Evolutionary conservation across 1,140 invertebrate genomes (phyloP).

Genomic region (Rhizoglyphus robini): DNA sequence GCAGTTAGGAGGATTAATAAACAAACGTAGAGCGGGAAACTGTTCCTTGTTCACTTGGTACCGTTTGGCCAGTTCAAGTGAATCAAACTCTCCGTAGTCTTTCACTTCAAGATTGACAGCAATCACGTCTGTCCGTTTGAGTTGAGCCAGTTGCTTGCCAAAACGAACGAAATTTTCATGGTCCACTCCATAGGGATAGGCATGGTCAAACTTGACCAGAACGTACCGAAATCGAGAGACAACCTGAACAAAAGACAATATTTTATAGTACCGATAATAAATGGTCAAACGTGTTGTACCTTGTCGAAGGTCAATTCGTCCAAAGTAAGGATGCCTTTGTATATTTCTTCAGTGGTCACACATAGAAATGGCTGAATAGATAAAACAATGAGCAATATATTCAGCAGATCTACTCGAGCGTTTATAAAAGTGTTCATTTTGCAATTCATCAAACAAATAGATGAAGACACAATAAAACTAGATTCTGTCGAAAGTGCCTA

Average conservation of each 20-base stretch:
- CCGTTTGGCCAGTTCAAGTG: background rate
- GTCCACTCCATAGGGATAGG: background rate
- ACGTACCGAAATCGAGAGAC: background rate
- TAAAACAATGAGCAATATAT: too few species aligned
- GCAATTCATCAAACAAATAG: too few species aligned
- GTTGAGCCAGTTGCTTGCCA: background rate
- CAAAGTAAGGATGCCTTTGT: background rate
- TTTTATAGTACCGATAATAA: background rate
- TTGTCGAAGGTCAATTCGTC: conserved; percentile 6
- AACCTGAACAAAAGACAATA: background rate
- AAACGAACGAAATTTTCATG: background rate
- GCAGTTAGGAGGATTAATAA: background rate
- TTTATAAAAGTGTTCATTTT: too few species aligned
- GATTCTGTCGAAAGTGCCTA: too few species aligned
- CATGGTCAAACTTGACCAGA: background rate
- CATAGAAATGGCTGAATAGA: too few species aligned
- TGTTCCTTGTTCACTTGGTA: background rate
- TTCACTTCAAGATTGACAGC: background rate
- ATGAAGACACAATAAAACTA: too few species aligned
- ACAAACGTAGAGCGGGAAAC: background rate
- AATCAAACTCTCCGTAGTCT: background rate
- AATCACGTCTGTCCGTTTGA: background rate
- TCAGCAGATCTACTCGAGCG: too few species aligned
- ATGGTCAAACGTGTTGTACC: background rate
- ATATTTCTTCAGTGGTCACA: too few species aligned